These are phyloP conservation scores for Apoderus coryli DNA, from an alignment of 2,888 invertebrate genomes.

Conservation along the genomic window DNA sequence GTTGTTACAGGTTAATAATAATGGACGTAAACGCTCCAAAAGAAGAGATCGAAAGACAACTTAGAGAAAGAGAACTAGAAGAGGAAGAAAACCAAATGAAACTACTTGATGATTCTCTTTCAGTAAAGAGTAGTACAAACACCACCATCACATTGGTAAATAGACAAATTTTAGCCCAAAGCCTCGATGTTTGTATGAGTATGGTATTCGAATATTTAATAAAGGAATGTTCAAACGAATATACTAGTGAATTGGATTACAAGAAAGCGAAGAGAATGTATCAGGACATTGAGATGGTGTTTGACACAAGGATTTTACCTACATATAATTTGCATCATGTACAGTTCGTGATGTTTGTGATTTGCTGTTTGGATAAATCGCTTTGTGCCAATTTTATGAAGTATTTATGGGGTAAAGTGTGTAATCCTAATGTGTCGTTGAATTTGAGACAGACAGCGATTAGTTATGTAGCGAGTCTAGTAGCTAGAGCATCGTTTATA, in stretches of 20 bases:
- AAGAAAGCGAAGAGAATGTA: constrained; percentile 44
- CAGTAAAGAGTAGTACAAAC: constrained; percentile 23
- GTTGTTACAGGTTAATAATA: constrained; percentile 44
- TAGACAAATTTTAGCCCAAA: constrained; percentile 35
- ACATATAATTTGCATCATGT: constrained; percentile 71
- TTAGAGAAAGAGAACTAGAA: constrained; percentile 9
- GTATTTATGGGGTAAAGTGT: constrained; percentile 60
- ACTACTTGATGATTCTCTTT: constrained; percentile 40
- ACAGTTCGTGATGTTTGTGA: constrained; percentile 62
- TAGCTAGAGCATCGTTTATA: constrained; percentile 54
- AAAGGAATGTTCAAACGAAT: constrained; percentile 37
- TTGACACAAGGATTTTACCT: constrained; percentile 68
- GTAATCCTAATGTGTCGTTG: constrained; percentile 45
- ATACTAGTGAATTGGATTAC: constrained; percentile 35
- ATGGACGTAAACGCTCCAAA: constrained; percentile 60
- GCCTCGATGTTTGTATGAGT: constrained; percentile 65
- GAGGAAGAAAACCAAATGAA: constrained; percentile 34
- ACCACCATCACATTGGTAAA: constrained; percentile 26
- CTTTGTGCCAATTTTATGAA: constrained; percentile 51
- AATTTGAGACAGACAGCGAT: constrained; percentile 54
- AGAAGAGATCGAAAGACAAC: constrained; percentile 34
- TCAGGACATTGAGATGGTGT: constrained; percentile 47
- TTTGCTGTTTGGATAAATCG: constrained; percentile 48
- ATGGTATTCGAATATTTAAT: constrained; percentile 56
- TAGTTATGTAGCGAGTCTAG: constrained; percentile 60